phyloP scores from a whole-genome alignment of 2,797 vertebrate genomes.

The Cossypha polioptera region DNA sequence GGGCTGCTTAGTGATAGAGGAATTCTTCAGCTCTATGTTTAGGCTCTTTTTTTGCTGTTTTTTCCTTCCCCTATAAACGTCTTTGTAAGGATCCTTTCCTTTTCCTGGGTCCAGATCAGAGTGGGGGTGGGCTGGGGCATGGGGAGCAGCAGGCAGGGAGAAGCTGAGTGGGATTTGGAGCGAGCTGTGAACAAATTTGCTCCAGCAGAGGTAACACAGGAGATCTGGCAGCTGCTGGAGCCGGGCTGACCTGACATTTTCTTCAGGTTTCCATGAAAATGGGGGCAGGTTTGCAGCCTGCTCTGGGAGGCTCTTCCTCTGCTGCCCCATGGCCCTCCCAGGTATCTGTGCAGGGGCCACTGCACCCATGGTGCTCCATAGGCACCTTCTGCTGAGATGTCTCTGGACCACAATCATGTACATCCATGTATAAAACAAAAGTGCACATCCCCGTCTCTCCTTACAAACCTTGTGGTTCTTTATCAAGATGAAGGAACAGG shows the following conservation, averaged over 20 bases:
- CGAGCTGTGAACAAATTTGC: not conserved
- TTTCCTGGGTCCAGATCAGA: not conserved
- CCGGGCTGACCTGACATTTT: not conserved
- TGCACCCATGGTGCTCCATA: not conserved
- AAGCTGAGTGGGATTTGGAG: not conserved
- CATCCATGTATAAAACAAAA: not conserved
- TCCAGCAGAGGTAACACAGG: not conserved
- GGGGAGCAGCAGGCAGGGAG: not conserved
- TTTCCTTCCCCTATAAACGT: not conserved
- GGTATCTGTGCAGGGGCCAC: not conserved
- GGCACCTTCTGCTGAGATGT: not conserved
- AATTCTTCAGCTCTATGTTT: not conserved
- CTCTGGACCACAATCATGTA: not conserved
- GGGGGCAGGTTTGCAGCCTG: not conserved
- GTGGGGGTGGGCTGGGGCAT: accelerated
- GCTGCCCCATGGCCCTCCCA: not conserved
- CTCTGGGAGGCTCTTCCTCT: not conserved
- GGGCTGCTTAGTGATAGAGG: not conserved
- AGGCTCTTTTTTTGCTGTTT: not conserved
- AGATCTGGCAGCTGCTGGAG: not conserved
- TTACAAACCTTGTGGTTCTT: not conserved
- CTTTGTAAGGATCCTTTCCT: not conserved
- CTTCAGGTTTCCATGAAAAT: not conserved
- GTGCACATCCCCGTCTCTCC: accelerated
- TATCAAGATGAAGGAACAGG: not conserved